Evolutionary conservation across 2,888 invertebrate genomes (phyloP), one percentile per base, ranked within the genome.

Genomic region (Erynnis tages): DNA sequence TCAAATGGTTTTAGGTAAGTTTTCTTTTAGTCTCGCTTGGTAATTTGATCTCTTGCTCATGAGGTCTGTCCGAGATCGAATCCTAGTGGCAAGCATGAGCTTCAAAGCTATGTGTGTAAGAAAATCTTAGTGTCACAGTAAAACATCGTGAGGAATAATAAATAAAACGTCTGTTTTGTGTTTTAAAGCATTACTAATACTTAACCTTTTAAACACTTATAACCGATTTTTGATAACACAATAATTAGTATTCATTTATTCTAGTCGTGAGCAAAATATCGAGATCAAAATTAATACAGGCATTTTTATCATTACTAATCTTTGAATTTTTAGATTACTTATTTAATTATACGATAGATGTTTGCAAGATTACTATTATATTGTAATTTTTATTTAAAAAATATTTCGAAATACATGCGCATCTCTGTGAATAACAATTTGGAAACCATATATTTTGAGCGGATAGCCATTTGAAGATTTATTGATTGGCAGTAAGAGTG

Each of bases 241-340:
- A 21, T 27, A 41, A 41, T 49, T 27, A 41, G 32, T 41, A 49
- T 41, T 41, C 16, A 49, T 49, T 34, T 41, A 49, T 49, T 49
- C 49, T 17, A 25, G 17, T 49, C 49, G 49, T 49, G 49, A 41
- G 34, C 40, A 17, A 43, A 43, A 27, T 50, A 50, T 50, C 34
- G 32, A 32, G 40, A 49, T 14, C 40, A 23, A 49, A 25, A 49
- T 49, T 40, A 49, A 49, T 49, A 40, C 40, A 32, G 23, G 25
- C 32, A 43, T 43, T 23, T 41, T 43, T 40, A 38, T 48, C 40
- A 10, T 29, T 10, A 8, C 35, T 8, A 40, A 27, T 35, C n/a
- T 41, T 17, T 30, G 7, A 30, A 25, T 40, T 40, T 48, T n/a
- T 38, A 16, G 30, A 21, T 29, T 40, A n/a, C n/a, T n/a, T n/a